Percentiles rank a stretch among this genome's conserved stretches.
phyloP scores from a whole-genome alignment of 1,140 invertebrate species.

The Heliothis virescens region DNA sequence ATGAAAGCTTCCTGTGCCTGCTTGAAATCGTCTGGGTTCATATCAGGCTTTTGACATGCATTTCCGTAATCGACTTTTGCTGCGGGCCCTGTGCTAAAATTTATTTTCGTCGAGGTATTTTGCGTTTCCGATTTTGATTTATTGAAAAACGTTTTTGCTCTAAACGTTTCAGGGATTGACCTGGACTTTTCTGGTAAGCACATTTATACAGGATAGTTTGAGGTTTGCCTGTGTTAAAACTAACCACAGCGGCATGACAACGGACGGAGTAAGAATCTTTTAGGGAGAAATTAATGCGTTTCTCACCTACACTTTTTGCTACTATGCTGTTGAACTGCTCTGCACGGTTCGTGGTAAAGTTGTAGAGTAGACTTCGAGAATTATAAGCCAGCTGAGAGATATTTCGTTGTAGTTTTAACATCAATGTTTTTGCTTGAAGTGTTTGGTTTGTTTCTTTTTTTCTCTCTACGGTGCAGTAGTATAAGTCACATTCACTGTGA shows the following conservation, averaged over 20 bases:
- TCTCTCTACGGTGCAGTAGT: not conserved
- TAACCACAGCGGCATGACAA: not conserved
- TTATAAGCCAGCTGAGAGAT: not conserved
- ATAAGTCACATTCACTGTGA: not conserved
- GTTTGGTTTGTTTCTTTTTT: not conserved
- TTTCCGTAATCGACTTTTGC: not conserved
- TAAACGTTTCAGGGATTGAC: not conserved
- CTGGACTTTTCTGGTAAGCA: too few relatives aligned
- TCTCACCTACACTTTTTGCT: not conserved
- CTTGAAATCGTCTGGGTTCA: not conserved
- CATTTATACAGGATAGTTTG: too few relatives aligned
- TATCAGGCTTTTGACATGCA: not conserved
- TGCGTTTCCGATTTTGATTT: too few relatives aligned
- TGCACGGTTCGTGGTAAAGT: not conserved
- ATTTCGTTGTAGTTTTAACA: not conserved
- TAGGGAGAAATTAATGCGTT: not conserved
- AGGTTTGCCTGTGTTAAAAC: not conserved
- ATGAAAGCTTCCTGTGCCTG: too few relatives aligned
- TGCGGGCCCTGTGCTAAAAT: too few relatives aligned
- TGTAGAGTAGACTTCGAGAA: not conserved
- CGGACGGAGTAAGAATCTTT: not conserved
- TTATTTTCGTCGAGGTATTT: too few relatives aligned
- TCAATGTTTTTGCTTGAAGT: not conserved
- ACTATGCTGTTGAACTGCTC: conserved; percentile 6
- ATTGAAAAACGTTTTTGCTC: too few relatives aligned